These are phyloP conservation scores for Mastacembelus armatus DNA, from an alignment of 2,797 vertebrate species.

Conservation along the genomic window DNA sequence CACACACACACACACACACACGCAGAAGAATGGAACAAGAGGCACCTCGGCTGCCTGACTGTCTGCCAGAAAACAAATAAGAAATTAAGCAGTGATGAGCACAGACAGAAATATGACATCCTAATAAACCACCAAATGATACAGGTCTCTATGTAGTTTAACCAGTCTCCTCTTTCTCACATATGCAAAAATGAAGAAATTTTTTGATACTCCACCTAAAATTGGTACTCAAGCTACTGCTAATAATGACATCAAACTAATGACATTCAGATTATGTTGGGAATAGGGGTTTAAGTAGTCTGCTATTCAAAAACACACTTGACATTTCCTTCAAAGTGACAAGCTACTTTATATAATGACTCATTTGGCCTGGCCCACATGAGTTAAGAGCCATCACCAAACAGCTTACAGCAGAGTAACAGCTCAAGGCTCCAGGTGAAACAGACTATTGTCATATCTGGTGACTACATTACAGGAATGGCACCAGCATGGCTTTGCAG, in stretches of 20 bases:
- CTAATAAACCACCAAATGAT: constrained; percentile 58
- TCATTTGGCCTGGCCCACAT: constrained; percentile 9
- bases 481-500: neutral
- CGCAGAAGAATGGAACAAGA: constrained; percentile 31
- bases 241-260: too few species aligned
- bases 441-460: neutral
- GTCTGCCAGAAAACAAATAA: constrained; percentile 57
- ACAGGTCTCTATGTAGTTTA: constrained; percentile 29
- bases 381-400: neutral
- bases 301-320: constrained; percentile 58
- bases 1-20: constrained; percentile 39
- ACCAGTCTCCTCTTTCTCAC: constrained; percentile 17
- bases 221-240: too few species aligned
- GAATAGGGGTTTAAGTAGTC: constrained; percentile 42
- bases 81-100: constrained; percentile 45
- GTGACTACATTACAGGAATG: neutral
- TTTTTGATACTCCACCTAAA: too few species aligned
- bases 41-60: constrained; percentile 27
- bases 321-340: constrained; percentile 47
- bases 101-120: constrained; percentile 47
- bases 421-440: neutral
- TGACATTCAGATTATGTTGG: constrained; percentile 27
- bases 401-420: neutral
- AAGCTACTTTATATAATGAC: constrained; percentile 34
- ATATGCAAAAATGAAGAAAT: too few species aligned